Evolutionary conservation across 2,797 vertebrate genomes (phyloP).

Genomic region (Premnoplex brunnescens): DNA sequence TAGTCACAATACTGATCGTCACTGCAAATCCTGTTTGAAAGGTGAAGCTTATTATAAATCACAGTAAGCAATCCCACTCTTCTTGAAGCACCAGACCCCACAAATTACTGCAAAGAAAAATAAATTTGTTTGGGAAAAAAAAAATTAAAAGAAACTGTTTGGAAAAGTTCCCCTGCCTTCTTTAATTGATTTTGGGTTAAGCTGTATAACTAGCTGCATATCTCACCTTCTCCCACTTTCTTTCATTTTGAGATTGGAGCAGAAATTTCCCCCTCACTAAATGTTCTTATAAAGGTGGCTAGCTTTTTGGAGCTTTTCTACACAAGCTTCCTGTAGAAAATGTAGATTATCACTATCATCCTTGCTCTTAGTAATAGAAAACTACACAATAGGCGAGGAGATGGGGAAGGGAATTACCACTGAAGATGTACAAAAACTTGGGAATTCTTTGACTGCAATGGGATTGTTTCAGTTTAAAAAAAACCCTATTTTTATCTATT

Average conservation of each 20-base stretch:
- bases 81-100: background rate
- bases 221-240: background rate
- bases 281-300: background rate
- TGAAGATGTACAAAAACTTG: background rate
- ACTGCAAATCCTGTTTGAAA: background rate
- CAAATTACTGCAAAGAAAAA: background rate
- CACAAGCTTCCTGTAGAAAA: background rate
- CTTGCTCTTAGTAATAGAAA: background rate
- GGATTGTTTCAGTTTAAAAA: background rate
- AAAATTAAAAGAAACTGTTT: background rate
- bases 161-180: background rate
- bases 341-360: background rate
- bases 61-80: background rate
- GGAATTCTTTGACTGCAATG: background rate
- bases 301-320: background rate
- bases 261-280: background rate
- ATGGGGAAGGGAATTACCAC: background rate
- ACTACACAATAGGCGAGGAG: background rate
- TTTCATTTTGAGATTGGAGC: background rate
- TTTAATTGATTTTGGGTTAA: background rate
- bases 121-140: background rate
- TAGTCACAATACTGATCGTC: background rate
- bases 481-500: rapidly evolving
- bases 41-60: background rate
- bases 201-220: background rate